A percentile compares a stretch with the other conserved stretches of the same genome.
phyloP scores from a whole-genome alignment of 1,140 invertebrate species.

The Linepithema humile region DNA sequence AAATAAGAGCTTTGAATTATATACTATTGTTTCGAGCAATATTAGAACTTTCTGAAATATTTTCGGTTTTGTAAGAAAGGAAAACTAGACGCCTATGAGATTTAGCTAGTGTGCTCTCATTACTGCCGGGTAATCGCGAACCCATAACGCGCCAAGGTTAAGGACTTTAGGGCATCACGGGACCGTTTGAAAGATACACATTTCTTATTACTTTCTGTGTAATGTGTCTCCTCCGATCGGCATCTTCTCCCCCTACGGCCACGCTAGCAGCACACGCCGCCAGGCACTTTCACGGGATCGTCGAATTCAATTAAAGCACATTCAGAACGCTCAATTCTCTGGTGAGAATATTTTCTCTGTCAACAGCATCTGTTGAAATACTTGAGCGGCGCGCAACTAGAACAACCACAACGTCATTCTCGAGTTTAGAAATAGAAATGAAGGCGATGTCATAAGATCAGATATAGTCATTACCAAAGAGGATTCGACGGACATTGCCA shows the following conservation, averaged over 20 bases:
- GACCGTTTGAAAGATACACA: slow-evolving; percentile 46
- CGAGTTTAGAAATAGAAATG: not conserved
- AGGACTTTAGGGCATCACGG: slow-evolving; percentile 51
- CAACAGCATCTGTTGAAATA: slow-evolving; percentile 7
- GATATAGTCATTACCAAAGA: not conserved
- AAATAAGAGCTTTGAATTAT: not conserved
- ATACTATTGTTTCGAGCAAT: not conserved
- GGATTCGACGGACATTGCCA: not conserved
- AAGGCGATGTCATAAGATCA: not conserved
- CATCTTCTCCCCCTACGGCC: not conserved
- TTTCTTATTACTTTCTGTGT: slow-evolving; percentile 38
- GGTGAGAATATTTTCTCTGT: slow-evolving; percentile 33
- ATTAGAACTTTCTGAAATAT: not conserved
- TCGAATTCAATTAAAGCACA: slow-evolving; percentile 35
- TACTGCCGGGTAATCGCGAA: slow-evolving; percentile 41
- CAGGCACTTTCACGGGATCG: not conserved
- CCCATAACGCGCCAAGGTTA: slow-evolving; percentile 57
- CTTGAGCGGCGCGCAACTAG: slow-evolving; percentile 17
- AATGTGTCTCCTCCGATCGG: not conserved
- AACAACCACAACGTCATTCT: not conserved
- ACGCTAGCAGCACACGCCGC: not conserved
- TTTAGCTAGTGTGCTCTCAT: slow-evolving; percentile 37
- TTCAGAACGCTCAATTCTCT: slow-evolving; percentile 18
- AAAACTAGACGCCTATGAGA: slow-evolving; percentile 36
- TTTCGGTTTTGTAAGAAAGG: not conserved